phyloP scores from a whole-genome alignment of 2,888 invertebrate species.

The Scaptomyza parva region DNA sequence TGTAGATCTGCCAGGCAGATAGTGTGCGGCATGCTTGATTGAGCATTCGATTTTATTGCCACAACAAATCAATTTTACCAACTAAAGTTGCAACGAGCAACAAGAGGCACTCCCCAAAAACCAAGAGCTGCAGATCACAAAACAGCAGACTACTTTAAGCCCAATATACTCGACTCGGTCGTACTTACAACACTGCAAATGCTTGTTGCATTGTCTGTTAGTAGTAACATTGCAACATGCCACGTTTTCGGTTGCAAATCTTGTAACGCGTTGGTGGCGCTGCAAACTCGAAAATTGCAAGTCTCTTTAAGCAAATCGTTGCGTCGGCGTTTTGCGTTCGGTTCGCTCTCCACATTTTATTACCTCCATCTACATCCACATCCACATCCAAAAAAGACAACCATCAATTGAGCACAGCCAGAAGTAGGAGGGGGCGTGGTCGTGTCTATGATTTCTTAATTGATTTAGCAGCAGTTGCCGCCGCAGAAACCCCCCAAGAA shows the following conservation, averaged over 20 bases:
- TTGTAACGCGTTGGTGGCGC: conserved; percentile 74
- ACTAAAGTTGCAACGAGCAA: conserved; percentile 33
- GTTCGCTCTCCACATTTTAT: neutral
- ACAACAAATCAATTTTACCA: conserved; percentile 76
- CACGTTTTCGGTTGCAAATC: conserved; percentile 34
- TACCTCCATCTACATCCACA: conserved; percentile 34
- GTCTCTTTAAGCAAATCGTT: conserved; percentile 23
- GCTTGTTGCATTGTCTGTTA: conserved; percentile 61
- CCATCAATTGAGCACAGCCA: conserved; percentile 43
- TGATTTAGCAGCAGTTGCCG: conserved; percentile 65
- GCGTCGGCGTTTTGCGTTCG: conserved; percentile 35
- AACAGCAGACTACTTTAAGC: conserved; percentile 46
- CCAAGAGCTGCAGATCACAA: conserved; percentile 32
- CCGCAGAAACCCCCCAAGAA: neutral
- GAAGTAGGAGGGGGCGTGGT: conserved; percentile 55
- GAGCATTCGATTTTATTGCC: conserved; percentile 74
- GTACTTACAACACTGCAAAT: conserved; percentile 54
- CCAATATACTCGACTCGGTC: conserved; percentile 11
- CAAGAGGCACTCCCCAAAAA: conserved; percentile 48
- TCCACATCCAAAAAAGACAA: conserved; percentile 28
- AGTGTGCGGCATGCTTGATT: conserved; percentile 66
- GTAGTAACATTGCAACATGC: conserved; percentile 38
- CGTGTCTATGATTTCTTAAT: conserved; percentile 73
- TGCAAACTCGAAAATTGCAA: conserved; percentile 74
- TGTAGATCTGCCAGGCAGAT: conserved; percentile 51